Evolutionary conservation across 2,797 vertebrate genomes (phyloP).

Genomic region (Huso huso): DNA sequence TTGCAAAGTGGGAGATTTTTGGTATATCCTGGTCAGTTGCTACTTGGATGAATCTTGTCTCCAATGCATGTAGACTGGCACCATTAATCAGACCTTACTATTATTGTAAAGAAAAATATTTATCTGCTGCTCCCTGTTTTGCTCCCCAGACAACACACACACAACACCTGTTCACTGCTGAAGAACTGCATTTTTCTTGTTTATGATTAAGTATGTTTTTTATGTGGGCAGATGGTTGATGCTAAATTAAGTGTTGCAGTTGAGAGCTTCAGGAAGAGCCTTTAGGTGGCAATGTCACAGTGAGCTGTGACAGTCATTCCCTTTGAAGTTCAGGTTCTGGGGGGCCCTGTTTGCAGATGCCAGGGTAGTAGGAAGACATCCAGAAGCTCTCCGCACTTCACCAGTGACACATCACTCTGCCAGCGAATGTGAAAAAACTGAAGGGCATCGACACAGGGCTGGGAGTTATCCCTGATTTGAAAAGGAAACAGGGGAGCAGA

Average conservation of each 20-base stretch:
- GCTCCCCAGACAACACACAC: conserved; percentile 3
- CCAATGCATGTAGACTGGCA: too few species aligned
- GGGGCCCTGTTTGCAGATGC: neutral
- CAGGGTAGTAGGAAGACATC: neutral
- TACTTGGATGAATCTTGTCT: too few species aligned
- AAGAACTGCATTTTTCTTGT: neutral
- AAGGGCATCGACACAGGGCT: neutral
- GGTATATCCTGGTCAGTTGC: too few species aligned
- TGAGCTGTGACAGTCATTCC: neutral
- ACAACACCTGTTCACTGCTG: conserved; percentile 9
- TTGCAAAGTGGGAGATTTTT: too few species aligned
- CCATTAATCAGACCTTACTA: too few species aligned
- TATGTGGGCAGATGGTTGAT: neutral
- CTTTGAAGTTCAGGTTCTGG: neutral
- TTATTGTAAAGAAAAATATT: too few species aligned
- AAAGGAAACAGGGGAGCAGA: too few species aligned
- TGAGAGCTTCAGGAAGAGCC: neutral
- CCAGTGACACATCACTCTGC: neutral
- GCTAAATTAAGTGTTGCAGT: conserved; percentile 2
- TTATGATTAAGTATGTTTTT: neutral
- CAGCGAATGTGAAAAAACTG: neutral
- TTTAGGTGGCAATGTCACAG: neutral
- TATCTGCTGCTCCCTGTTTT: too few species aligned
- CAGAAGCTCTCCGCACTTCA: neutral
- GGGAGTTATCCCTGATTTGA: neutral